Evolutionary conservation across 2,888 invertebrate species (phyloP), one percentile per base, ranked within the genome.

Genomic region (Antitype chi): DNA sequence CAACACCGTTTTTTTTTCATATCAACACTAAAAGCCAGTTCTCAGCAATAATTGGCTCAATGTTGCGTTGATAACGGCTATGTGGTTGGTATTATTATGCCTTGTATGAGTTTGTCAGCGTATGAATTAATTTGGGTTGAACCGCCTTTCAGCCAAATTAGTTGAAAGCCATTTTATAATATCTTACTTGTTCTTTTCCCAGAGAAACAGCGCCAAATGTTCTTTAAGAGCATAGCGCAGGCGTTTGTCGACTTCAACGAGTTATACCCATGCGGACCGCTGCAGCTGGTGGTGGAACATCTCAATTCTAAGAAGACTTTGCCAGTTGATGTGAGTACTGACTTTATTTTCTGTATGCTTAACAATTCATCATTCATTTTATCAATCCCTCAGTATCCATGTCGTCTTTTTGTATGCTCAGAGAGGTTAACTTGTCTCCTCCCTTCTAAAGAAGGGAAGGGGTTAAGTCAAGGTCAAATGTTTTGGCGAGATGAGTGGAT

Each of bases 181-280:
- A 15, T 0, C 20, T 15, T 11, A 23, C 17, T 49, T 2, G 9
- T n/a, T 20, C 7, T 59, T 69, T 67, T 28, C 92, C 23, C 94
- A 98, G 98, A 98, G 89, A 97, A 97, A 82, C 97, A 97, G 64
- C 97, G 98, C 20, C 97, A 98, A 86, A 98, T 98, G 93, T 99
- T 99, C 93, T 99, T 99, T 97, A 98, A 98, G 93, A 99, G 99
- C 89, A 98, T 99, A 81, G 98, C 99, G 0, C 98, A 98, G 90
- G 99, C 99, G 1, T 97, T 99, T 87, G 97, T 99, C 38, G 99
- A 99, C 95, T 99, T 99, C 96, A 98, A 98, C 91, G 99, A 99
- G 94, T 94, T 99, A 76, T 99, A 99, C 92, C 99, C 99, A 4
- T 98, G 99, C 78, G 99, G 99, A 15, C 99, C 99, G 20, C 97